Percentiles rank a stretch among this genome's conserved stretches.
These are phyloP conservation scores for Harmothoe impar DNA, from an alignment of 2,888 invertebrate genomes.

Conservation along the genomic window DNA sequence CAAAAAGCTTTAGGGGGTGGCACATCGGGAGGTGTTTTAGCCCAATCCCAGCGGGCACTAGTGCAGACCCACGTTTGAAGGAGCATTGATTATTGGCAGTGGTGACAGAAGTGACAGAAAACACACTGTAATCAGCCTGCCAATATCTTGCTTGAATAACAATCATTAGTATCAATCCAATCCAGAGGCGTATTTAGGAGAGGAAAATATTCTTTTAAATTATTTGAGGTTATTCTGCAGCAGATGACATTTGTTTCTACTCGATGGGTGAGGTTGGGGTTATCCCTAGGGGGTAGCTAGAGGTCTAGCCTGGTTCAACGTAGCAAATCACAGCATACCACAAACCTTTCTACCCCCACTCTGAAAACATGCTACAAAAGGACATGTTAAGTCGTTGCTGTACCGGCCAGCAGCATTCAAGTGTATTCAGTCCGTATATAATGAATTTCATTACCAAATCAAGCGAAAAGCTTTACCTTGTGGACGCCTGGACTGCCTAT, in stretches of 20 bases:
- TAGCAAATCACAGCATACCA: too few species aligned
- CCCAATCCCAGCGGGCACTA: background rate
- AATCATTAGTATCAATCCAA: slow-evolving; percentile 17
- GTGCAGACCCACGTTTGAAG: background rate
- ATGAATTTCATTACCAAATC: too few species aligned
- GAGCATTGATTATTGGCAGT: background rate
- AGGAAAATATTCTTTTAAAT: background rate
- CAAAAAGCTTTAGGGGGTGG: background rate
- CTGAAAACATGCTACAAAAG: too few species aligned
- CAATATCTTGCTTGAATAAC: slow-evolving; percentile 19
- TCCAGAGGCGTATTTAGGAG: background rate
- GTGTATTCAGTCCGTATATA: too few species aligned
- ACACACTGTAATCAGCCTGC: background rate
- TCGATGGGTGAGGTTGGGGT: too few species aligned
- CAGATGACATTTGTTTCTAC: background rate
- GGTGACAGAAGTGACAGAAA: background rate
- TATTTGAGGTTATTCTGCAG: background rate
- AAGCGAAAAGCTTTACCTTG: too few species aligned
- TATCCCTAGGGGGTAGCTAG: too few species aligned
- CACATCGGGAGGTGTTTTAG: background rate
- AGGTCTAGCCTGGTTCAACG: too few species aligned
- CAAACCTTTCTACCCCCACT: too few species aligned
- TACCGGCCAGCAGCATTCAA: too few species aligned
- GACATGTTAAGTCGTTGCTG: too few species aligned
- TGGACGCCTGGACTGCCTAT: too few species aligned